Conservation (phyloP, 2,888 invertebrate species). For the Norana najaformis region DNA sequence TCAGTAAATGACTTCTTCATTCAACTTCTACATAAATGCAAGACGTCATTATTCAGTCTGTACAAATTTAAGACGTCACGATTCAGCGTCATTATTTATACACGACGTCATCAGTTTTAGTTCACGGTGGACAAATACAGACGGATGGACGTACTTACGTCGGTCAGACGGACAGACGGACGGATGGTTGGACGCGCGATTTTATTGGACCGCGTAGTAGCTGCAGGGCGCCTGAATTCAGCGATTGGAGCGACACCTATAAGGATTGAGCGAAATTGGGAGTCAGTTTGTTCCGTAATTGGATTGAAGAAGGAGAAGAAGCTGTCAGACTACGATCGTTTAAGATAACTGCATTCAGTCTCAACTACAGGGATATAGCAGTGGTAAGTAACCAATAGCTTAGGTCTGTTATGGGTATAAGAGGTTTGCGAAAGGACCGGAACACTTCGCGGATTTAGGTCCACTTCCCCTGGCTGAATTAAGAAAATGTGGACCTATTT, state of each 20-base stretch:
- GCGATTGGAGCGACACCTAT: background rate
- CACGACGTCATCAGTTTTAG: no score
- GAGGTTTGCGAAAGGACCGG: no score
- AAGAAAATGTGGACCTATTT: background rate
- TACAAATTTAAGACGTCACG: no score
- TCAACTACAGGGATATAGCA: no score
- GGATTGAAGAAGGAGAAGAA: background rate
- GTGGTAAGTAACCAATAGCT: background rate
- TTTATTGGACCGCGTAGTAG: background rate
- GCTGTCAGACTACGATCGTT: background rate
- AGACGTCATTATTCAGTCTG: no score
- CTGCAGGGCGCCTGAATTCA: background rate
- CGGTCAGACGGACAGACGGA: background rate
- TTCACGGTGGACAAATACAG: background rate
- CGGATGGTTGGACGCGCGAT: background rate
- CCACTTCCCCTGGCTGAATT: no score
- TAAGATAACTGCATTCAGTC: background rate
- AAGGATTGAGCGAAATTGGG: background rate
- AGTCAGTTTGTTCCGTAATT: background rate
- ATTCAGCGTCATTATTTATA: no score
- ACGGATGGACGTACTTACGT: background rate
- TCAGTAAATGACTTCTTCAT: no score
- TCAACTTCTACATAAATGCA: no score
- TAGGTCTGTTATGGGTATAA: no score
- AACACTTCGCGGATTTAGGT: no score